Conservation (phyloP, 2,113 vertebrate species). For the Paracanthobrama guichenoti region DNA sequence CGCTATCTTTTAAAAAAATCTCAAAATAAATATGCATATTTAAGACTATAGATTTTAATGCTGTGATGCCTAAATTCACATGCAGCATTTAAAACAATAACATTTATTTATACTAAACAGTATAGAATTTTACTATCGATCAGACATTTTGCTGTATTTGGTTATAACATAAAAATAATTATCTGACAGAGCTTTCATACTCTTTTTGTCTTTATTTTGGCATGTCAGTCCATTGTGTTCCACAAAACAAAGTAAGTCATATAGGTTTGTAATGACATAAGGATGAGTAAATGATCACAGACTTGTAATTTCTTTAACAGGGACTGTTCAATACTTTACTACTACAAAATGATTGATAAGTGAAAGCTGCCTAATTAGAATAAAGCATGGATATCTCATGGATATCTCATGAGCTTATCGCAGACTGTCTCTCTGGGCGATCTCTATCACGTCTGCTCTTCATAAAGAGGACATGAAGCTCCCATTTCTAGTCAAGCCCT, state of each 20-base stretch:
- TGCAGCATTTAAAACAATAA: background rate
- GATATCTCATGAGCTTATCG: background rate
- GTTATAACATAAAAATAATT: background rate
- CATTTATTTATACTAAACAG: background rate
- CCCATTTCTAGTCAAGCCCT: slow-evolving; percentile 18
- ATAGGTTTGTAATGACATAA: background rate
- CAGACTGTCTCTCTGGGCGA: slow-evolving; percentile 4
- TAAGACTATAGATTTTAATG: too few relatives aligned
- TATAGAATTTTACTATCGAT: too few relatives aligned
- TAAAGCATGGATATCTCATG: slow-evolving; percentile 11
- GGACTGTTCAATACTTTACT: background rate
- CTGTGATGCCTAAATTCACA: too few relatives aligned
- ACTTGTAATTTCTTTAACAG: background rate
- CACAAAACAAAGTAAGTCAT: background rate
- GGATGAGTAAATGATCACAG: background rate
- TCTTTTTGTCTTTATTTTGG: background rate
- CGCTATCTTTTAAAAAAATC: too few relatives aligned
- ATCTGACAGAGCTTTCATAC: background rate
- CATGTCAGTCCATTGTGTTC: background rate
- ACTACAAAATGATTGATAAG: background rate
- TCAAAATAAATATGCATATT: too few relatives aligned
- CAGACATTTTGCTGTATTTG: background rate
- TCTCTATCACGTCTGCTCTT: slow-evolving; percentile 55
- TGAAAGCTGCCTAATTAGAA: background rate
- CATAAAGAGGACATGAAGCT: slow-evolving; percentile 48